phyloP scores from a whole-genome alignment of 2,113 vertebrate genomes.

The Pogonocichla stellata region DNA sequence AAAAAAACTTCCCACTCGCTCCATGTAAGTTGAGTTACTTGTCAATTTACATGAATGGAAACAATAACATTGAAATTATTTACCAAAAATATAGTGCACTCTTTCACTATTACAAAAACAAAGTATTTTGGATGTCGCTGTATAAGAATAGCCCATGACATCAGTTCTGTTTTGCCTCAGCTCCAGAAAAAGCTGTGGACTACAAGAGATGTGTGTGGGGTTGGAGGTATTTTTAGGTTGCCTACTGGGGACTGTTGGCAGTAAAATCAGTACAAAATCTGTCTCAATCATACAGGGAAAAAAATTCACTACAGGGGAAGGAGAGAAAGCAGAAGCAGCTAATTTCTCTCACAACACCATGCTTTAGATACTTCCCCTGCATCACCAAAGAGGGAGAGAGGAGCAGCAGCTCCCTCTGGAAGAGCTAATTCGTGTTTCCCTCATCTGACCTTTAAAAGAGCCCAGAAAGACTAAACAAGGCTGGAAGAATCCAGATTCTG shows the following conservation, averaged over 20 bases:
- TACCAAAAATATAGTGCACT: neutral
- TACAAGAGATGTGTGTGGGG: neutral
- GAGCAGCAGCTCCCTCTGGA: neutral
- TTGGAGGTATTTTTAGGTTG: neutral
- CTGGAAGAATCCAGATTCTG: neutral
- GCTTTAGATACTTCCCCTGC: neutral
- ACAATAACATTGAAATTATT: neutral
- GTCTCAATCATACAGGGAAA: neutral
- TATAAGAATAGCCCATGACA: slow-evolving; percentile 24
- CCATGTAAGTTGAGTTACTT: neutral
- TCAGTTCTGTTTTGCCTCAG: slow-evolving; percentile 12
- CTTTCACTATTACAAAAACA: neutral
- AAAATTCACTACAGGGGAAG: neutral
- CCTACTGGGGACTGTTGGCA: neutral
- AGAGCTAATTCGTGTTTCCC: neutral
- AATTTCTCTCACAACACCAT: neutral
- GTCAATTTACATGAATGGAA: neutral
- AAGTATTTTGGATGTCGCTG: neutral
- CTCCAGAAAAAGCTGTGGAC: neutral
- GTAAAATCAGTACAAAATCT: neutral
- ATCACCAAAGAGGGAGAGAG: neutral
- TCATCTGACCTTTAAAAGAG: slow-evolving; percentile 9
- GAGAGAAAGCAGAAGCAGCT: neutral
- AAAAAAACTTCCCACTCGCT: neutral
- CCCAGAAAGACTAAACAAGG: slow-evolving; percentile 22